These are phyloP conservation scores for Telmatochromis sp. DNA, from an alignment of 2,113 vertebrate genomes.

Conservation along the genomic window DNA sequence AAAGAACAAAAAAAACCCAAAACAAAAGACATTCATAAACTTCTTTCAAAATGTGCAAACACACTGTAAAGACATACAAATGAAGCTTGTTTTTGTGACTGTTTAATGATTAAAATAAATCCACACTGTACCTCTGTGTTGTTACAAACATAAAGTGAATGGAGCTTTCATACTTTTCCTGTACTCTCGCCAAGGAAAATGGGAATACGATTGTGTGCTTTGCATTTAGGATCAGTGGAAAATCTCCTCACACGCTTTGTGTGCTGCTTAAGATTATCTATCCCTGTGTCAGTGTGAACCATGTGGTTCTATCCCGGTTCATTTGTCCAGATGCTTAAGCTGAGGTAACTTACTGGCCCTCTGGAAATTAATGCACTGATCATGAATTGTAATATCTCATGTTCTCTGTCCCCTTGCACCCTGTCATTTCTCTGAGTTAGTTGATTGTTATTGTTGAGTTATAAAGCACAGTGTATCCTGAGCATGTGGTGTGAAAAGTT, in stretches of 20 bases:
- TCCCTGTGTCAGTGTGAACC: background rate
- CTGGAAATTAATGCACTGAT: background rate
- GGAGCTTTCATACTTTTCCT: background rate
- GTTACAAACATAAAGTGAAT: background rate
- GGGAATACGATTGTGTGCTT: conserved; percentile 15
- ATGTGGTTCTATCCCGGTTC: background rate
- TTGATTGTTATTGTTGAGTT: background rate
- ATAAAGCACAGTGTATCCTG: background rate
- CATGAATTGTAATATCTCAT: background rate
- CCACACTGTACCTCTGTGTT: background rate
- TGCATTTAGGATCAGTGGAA: conserved; percentile 20
- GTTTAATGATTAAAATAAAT: background rate
- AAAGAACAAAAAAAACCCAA: accelerated
- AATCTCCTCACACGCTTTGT: conserved; percentile 30
- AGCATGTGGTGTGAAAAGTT: background rate
- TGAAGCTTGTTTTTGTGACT: background rate
- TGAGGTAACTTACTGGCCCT: background rate
- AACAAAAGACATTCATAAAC: background rate
- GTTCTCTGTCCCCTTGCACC: background rate
- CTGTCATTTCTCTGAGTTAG: background rate
- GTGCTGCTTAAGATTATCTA: background rate
- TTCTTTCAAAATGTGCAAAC: background rate
- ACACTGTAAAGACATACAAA: background rate
- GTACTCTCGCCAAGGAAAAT: conserved; percentile 6
- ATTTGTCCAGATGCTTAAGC: background rate